Percentiles rank a stretch among this genome's conserved stretches.
Conservation (phyloP, 2,113 vertebrate species). For the Phalacrocorax aristotelis region DNA sequence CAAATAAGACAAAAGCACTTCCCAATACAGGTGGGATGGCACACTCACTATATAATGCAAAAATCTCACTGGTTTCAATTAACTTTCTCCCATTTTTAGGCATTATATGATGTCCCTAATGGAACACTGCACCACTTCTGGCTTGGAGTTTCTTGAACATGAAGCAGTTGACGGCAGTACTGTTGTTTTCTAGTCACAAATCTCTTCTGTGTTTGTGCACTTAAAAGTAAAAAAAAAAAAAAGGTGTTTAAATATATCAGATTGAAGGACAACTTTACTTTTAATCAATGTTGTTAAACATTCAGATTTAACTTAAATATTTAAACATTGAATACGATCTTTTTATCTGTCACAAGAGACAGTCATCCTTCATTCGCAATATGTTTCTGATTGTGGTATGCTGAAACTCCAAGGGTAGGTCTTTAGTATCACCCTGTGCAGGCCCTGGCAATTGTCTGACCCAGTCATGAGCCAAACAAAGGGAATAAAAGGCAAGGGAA, state of each 20-base stretch:
- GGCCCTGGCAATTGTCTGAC: background rate
- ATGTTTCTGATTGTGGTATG: background rate
- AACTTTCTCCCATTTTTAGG: background rate
- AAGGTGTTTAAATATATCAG: background rate
- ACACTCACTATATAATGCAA: background rate
- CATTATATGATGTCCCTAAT: background rate
- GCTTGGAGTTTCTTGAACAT: background rate
- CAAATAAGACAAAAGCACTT: background rate
- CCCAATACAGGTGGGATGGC: fast-evolving
- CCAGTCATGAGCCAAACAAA: background rate
- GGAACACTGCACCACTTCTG: background rate
- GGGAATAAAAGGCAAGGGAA: background rate
- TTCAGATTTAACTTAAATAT: background rate
- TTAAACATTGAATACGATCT: background rate
- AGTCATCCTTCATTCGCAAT: background rate
- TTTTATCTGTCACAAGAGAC: background rate
- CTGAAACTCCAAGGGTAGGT: background rate
- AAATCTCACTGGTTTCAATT: background rate
- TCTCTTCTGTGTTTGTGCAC: background rate
- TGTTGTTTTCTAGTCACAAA: background rate
- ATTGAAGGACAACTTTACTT: background rate
- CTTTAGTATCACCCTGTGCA: background rate
- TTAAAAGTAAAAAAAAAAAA: background rate
- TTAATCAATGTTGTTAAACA: background rate
- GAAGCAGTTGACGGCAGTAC: background rate